Evolutionary conservation across 1,140 invertebrate genomes (phyloP), one percentile per base, ranked within the genome.

Genomic region (Bombus affinis): DNA sequence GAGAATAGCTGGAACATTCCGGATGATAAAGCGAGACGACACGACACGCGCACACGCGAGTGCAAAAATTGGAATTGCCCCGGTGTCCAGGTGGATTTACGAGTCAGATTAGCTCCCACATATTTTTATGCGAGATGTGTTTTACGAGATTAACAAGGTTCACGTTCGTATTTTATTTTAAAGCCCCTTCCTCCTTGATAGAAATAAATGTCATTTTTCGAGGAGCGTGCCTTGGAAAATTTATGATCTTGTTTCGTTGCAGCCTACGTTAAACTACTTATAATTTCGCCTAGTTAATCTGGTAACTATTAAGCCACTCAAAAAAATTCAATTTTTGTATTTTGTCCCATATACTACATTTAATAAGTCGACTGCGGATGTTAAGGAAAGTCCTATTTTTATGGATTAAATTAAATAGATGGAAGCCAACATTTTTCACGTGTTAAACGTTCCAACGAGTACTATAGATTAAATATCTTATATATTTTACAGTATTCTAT

Each of bases 91-190:
- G 42, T 47, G 59, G 39, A 78, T 78, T 77, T 77, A 77, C 75
- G 75, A 65, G 37, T 77, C 37, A 77, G 75, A 77, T 77, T 77
- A 77, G 57, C 75, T 22, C 10, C 28, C 8, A 12, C 75, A 42
- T 78, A 78, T 78, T 78, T 78, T 78, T 78, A 42, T 13, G 75
- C 75, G 57, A 62, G 35, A 78, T 78, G n/a, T 78, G 62, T 78
- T 65, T 65, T 32, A 65, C 57, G 18, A 78, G 75, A 78, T 78
- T 78, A 78, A 78, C 57, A 37, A 32, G 59, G 8, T 8, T 18
- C 8, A 12, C 59, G 75, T 44, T 65, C 22, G 37, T 62, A 78
- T 78, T 65, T 78, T 44, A 32, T 65, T 65, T 42, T 42, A n/a
- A 78, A 39, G 59, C 59, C 28, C 4, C 12, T 35, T n/a, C 37